phyloP scores from a whole-genome alignment of 2,113 vertebrate genomes.

The Syrrhaptes paradoxus region DNA sequence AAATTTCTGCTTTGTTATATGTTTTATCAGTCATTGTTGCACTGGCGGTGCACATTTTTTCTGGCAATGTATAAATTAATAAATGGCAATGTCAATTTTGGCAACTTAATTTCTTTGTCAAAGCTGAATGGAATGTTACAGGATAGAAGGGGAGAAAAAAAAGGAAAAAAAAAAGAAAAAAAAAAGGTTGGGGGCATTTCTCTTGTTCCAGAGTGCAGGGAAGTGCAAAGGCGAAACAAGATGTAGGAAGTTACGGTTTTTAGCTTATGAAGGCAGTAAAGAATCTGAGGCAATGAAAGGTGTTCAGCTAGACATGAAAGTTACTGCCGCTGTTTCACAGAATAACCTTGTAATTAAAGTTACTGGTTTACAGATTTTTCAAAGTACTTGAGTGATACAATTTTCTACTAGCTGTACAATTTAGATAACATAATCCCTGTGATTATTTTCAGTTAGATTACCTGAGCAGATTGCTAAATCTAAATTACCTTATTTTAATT shows the following conservation, averaged over 20 bases:
- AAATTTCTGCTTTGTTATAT: background rate
- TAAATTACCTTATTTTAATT: background rate
- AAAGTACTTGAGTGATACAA: rapidly evolving
- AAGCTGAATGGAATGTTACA: background rate
- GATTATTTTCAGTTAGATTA: background rate
- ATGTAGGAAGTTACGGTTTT: background rate
- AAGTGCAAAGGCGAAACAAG: background rate
- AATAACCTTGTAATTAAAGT: background rate
- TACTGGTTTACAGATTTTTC: background rate
- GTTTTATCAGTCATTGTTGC: background rate
- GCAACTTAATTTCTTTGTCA: background rate
- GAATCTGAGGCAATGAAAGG: background rate
- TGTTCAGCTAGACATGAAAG: background rate
- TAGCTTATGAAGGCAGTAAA: background rate
- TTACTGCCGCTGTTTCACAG: background rate
- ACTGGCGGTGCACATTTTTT: background rate
- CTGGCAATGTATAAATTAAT: background rate
- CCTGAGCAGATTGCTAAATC: background rate
- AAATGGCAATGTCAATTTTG: background rate
- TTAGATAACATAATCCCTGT: background rate
- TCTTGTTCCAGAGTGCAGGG: background rate
- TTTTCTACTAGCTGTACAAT: background rate
- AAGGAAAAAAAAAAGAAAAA: rapidly evolving
- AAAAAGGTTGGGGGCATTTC: background rate
- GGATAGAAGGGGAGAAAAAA: background rate